These are phyloP conservation scores for Chauna torquata DNA, from an alignment of 2,113 vertebrate genomes.

Conservation along the genomic window DNA sequence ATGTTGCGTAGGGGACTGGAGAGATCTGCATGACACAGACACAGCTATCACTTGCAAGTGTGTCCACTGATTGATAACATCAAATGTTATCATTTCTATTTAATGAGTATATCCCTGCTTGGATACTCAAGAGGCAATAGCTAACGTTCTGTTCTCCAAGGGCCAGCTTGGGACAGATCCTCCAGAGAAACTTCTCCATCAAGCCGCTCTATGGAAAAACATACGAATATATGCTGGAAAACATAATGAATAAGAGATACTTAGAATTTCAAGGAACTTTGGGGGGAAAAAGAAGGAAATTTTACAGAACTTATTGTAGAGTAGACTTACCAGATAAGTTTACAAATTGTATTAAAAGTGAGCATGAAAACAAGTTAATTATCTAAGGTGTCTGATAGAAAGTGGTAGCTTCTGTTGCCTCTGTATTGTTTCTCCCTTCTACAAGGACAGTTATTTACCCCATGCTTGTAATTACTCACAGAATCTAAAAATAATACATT, in stretches of 20 bases:
- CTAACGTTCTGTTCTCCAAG: not conserved
- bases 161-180: not conserved
- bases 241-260: not conserved
- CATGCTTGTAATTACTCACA: not conserved
- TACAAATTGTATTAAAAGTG: not conserved
- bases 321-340: not conserved
- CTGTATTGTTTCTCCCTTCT: not conserved
- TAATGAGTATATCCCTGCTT: not conserved
- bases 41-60: not conserved
- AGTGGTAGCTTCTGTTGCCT: not conserved
- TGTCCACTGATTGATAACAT: not conserved
- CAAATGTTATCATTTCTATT: not conserved
- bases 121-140: not conserved
- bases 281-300: accelerated
- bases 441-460: not conserved
- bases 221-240: no score
- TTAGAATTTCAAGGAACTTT: not conserved
- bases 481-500: not conserved
- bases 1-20: not conserved
- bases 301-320: not conserved
- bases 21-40: not conserved
- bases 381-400: not conserved
- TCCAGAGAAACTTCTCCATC: not conserved
- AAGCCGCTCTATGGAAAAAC: not conserved
- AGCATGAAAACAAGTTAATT: not conserved